Evolutionary conservation across 2,797 vertebrate species (phyloP).

Genomic region (Pseudopleuronectes americanus): DNA sequence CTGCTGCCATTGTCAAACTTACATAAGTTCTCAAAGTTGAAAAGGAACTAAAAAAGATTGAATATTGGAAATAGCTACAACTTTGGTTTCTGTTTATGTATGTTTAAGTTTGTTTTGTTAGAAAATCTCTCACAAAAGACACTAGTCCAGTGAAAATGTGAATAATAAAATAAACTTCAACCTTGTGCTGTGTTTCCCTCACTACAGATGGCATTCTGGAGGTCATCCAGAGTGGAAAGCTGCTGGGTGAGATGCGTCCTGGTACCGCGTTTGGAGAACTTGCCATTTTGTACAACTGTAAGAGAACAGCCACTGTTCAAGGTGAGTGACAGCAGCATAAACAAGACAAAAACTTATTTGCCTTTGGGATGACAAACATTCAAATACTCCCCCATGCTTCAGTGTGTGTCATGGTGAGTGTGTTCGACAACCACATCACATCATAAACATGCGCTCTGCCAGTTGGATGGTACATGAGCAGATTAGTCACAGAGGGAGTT

Average conservation of each 20-base stretch:
- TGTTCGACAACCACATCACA: slow-evolving; percentile 26
- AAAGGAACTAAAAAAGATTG: neutral
- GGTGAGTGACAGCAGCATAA: slow-evolving; percentile 62
- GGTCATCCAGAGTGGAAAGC: slow-evolving; percentile 83
- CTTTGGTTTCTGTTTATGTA: no score
- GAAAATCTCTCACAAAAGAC: neutral
- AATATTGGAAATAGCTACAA: neutral
- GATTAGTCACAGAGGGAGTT: slow-evolving; percentile 16
- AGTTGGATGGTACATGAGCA: slow-evolving; percentile 3
- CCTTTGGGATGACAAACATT: neutral
- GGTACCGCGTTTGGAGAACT: slow-evolving; percentile 87
- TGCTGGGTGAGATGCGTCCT: slow-evolving; percentile 83
- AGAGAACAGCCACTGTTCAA: slow-evolving; percentile 86
- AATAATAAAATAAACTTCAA: neutral
- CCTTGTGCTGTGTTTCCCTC: neutral
- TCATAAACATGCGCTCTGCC: neutral
- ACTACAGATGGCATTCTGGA: slow-evolving; percentile 82
- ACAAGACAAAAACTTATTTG: neutral
- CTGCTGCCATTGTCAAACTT: no score
- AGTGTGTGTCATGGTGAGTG: neutral
- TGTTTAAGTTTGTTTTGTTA: neutral
- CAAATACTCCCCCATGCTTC: neutral
- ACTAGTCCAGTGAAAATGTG: neutral
- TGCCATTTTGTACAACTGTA: slow-evolving; percentile 88
- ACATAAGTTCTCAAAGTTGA: no score